Conservation (phyloP, 2,888 invertebrate genomes). For the Chalcis sispes region DNA sequence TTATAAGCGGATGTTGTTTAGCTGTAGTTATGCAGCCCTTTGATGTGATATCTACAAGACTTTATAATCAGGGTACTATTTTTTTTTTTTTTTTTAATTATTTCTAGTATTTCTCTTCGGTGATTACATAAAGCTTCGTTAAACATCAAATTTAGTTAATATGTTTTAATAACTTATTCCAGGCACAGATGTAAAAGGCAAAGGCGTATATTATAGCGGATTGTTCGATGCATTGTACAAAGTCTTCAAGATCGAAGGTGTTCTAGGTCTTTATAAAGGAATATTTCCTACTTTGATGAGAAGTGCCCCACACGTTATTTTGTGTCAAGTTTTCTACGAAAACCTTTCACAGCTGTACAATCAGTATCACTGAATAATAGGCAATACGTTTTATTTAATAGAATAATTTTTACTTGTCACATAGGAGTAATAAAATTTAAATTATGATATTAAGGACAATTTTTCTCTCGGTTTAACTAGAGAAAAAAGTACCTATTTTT, state of each 20-base stretch:
- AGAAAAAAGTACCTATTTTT: slow-evolving; percentile 5
- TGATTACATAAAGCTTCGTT: not conserved
- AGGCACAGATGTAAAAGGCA: slow-evolving; percentile 60
- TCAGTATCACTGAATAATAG: slow-evolving; percentile 70
- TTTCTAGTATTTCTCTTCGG: not conserved
- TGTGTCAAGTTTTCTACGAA: slow-evolving; percentile 93
- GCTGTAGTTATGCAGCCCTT: slow-evolving; percentile 90
- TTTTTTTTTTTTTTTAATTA: not conserved
- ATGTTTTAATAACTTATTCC: slow-evolving; percentile 64
- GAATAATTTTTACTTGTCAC: slow-evolving; percentile 4
- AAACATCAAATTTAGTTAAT: not conserved
- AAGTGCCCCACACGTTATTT: slow-evolving; percentile 92
- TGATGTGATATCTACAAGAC: slow-evolving; percentile 90
- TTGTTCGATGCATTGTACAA: slow-evolving; percentile 87
- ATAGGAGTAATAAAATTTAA: not conserved
- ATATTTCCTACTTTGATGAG: slow-evolving; percentile 91
- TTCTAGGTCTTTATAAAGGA: slow-evolving; percentile 92
- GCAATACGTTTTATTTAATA: not conserved
- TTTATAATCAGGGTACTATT: slow-evolving; percentile 88
- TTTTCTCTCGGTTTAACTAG: slow-evolving; percentile 47
- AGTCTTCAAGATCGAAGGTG: slow-evolving; percentile 85
- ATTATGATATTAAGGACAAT: not conserved
- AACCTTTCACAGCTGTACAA: slow-evolving; percentile 76
- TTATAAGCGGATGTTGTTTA: slow-evolving; percentile 87
- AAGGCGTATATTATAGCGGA: slow-evolving; percentile 81